These are phyloP conservation scores for Cartodere bifasciata DNA, from an alignment of 2,888 invertebrate genomes.

Conservation along the genomic window DNA sequence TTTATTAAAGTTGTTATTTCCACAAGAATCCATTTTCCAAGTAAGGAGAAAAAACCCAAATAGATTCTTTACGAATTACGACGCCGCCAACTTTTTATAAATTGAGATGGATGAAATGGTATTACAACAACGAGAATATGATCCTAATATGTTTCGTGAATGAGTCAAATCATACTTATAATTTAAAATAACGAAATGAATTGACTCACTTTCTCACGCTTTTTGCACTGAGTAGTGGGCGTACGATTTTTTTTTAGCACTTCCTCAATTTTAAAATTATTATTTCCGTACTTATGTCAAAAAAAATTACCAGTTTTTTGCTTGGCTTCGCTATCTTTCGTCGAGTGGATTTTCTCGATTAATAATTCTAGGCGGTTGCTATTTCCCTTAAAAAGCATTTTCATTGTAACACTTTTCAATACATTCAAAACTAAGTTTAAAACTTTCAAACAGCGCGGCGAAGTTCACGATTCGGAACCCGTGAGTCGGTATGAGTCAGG, in stretches of 20 bases:
- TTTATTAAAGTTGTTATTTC: slow-evolving; percentile 28
- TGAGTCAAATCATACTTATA: no score
- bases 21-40: no score
- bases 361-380: slow-evolving; percentile 72
- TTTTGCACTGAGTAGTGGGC: slow-evolving; percentile 1
- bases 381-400: slow-evolving; percentile 77
- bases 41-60: no score
- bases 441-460: slow-evolving; percentile 10
- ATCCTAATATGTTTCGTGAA: no score
- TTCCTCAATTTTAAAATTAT: slow-evolving; percentile 7
- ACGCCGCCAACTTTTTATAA: no score
- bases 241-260: slow-evolving; percentile 4
- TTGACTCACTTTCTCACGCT: slow-evolving; percentile 5
- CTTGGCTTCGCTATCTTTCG: slow-evolving; percentile 50
- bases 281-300: no score
- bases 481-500: no score
- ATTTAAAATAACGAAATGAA: no score
- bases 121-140: no score
- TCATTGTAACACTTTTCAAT: slow-evolving; percentile 15
- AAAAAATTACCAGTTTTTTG: slow-evolving; percentile 13
- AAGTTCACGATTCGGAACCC: no score
- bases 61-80: no score
- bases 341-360: slow-evolving; percentile 78
- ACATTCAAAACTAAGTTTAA: slow-evolving; percentile 10
- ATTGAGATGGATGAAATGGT: no score